These are phyloP conservation scores for Drosophila lutescens DNA, from an alignment of 2,888 invertebrate genomes.

Conservation along the genomic window DNA sequence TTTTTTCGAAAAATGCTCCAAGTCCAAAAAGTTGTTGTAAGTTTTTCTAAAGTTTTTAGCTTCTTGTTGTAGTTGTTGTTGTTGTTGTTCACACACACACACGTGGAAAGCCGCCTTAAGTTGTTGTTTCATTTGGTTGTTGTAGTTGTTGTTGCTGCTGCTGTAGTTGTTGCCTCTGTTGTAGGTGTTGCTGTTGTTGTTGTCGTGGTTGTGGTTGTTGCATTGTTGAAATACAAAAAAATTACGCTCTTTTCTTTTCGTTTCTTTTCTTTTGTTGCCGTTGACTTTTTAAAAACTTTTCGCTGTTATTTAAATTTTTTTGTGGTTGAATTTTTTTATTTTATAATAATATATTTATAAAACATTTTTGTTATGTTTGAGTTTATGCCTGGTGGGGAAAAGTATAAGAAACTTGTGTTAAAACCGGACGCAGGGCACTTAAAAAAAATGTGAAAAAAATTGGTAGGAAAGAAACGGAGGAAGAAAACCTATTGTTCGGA, in stretches of 20 bases:
- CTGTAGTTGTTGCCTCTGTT: constrained; percentile 47
- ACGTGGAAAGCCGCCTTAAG: constrained; percentile 49
- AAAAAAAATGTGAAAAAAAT: constrained; percentile 41
- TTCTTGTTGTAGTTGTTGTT: constrained; percentile 16
- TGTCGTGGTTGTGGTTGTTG: constrained; percentile 16
- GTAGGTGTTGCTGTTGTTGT: constrained; percentile 35
- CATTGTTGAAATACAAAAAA: constrained; percentile 34
- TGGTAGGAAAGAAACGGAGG: neutral
- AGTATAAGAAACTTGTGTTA: constrained; percentile 19
- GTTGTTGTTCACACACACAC: constrained; percentile 69
- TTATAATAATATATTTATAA: constrained; percentile 49
- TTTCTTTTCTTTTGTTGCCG: constrained; percentile 13
- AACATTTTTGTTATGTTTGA: constrained; percentile 65
- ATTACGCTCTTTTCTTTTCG: constrained; percentile 22
- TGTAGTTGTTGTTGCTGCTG: constrained; percentile 43
- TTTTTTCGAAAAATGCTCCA: constrained; percentile 24
- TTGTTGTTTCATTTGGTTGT: constrained; percentile 51
- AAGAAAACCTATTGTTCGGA: neutral
- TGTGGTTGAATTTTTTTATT: constrained; percentile 16
- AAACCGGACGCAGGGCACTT: constrained; percentile 18
- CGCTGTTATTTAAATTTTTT: constrained; percentile 21
- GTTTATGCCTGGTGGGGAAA: constrained; percentile 70
- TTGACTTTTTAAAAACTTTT: constrained; percentile 35
- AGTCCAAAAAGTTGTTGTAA: constrained; percentile 45
- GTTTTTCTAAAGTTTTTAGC: constrained; percentile 39